A percentile compares a stretch with the other conserved stretches of the same genome.
phyloP scores from a whole-genome alignment of 2,113 vertebrate species.

The Toxostoma redivivum region DNA sequence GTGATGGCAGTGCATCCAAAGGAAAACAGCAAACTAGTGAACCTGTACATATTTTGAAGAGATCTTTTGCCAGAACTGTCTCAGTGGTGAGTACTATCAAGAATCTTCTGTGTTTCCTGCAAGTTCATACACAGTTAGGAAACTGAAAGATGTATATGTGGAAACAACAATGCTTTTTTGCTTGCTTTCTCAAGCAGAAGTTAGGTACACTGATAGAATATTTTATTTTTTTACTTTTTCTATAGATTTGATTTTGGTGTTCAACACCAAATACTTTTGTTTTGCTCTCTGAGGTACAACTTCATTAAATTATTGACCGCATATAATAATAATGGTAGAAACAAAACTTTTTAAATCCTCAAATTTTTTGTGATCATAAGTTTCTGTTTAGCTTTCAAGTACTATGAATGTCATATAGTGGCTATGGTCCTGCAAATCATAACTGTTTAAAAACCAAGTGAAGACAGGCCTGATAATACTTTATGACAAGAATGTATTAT shows the following conservation, averaged over 20 bases:
- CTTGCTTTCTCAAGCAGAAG: background rate
- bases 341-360: background rate
- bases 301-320: background rate
- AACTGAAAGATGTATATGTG: background rate
- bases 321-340: background rate
- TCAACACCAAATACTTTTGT: background rate
- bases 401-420: background rate
- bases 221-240: background rate
- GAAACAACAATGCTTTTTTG: background rate
- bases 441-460: background rate
- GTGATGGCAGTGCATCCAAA: conserved; percentile 94
- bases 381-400: background rate
- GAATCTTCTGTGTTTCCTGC: background rate
- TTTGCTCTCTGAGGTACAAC: background rate
- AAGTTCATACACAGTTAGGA: background rate
- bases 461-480: background rate
- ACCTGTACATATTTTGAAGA: conserved; percentile 95
- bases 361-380: background rate
- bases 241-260: background rate
- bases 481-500: background rate
- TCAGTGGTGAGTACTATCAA: conserved; percentile 82
- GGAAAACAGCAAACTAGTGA: conserved; percentile 97
- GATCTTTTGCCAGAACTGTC: conserved; percentile 95
- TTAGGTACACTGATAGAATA: background rate
- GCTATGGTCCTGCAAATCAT: background rate